Evolutionary conservation across 2,888 invertebrate species (phyloP), one percentile per base, ranked within the genome.

Genomic region (Drosophila hawaiiensis): DNA sequence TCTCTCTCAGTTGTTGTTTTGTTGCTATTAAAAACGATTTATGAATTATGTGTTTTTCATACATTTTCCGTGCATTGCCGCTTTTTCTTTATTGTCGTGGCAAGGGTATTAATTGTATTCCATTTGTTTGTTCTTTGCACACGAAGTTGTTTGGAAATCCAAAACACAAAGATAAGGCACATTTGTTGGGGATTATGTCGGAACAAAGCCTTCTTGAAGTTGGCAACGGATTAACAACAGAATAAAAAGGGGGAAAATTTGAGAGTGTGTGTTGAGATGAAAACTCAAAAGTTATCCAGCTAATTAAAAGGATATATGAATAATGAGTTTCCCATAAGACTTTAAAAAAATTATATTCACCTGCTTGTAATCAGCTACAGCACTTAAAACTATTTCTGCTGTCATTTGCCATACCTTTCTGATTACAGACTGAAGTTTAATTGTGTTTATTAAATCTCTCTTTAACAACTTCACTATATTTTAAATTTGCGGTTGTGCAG

Each of bases 21-120:
- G 66, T 72, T 75, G 76, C 81, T 85, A 90, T 90, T 90, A 90
- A 88, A 90, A 88, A 88, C 89, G 87, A 83, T 90, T 88, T 88
- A 88, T 88, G 85, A 90, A 78, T 88, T 90, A 83, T 88, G 82
- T 86, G 81, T 83, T 76, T 83, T 72, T 79, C 76, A 79, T 80
- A 64, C 78, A 75, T 82, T 71, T 62, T 66, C 64, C 50, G 37
- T 67, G 29, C 37, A 19, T 35, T 59, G 33, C 64, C 47, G 54
- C 22, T 43, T 43, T 58, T 60, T 67, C 43, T 72, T 60, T 65
- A 69, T 68, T 76, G 71, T 47, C 65, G 52, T 69, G 69, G 60
- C 75, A 60, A 60, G 67, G 65, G 71, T 80, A 80, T 82, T 82
- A 76, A 79, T 72, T 80, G 67, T 62, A 66, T 73, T 49, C 64